Percentiles rank a stretch among this genome's conserved stretches.
These are phyloP conservation scores for Heteromormyrus szaboi DNA, from an alignment of 2,797 vertebrate species.

Conservation along the genomic window DNA sequence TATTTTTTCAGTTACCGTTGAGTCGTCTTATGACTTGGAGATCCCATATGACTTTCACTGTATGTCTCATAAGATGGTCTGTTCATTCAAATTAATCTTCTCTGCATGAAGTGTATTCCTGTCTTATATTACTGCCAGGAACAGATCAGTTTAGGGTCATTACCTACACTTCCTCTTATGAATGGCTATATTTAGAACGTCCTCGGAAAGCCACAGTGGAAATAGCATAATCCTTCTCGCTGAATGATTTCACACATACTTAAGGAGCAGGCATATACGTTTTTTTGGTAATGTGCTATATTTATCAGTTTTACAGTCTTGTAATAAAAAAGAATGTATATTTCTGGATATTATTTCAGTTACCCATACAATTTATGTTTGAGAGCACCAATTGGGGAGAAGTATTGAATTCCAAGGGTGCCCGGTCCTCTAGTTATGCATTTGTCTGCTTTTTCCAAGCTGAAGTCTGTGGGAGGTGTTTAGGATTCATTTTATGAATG, in stretches of 20 bases:
- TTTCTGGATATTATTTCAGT: neutral
- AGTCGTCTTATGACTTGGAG: constrained; percentile 16
- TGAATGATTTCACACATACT: constrained; percentile 39
- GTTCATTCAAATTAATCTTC: neutral
- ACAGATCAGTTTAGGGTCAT: constrained; percentile 59
- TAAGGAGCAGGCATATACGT: neutral
- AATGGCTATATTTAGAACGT: constrained; percentile 63
- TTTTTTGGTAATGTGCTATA: neutral
- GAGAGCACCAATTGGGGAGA: neutral
- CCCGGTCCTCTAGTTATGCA: neutral
- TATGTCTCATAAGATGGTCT: neutral
- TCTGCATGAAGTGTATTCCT: constrained; percentile 9
- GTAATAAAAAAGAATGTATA: neutral
- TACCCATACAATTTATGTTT: neutral
- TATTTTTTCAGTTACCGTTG: neutral
- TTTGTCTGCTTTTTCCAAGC: neutral
- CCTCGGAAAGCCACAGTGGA: constrained; percentile 51
- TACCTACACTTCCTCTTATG: constrained; percentile 61
- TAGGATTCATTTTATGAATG: neutral
- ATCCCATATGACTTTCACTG: neutral
- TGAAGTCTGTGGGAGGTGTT: neutral
- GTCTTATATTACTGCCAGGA: constrained; percentile 37
- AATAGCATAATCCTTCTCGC: constrained; percentile 55
- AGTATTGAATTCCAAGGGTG: neutral
- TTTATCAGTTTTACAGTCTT: neutral